These are phyloP conservation scores for Acanthosepion pharaonis DNA, from an alignment of 2,888 invertebrate genomes.

Conservation along the genomic window DNA sequence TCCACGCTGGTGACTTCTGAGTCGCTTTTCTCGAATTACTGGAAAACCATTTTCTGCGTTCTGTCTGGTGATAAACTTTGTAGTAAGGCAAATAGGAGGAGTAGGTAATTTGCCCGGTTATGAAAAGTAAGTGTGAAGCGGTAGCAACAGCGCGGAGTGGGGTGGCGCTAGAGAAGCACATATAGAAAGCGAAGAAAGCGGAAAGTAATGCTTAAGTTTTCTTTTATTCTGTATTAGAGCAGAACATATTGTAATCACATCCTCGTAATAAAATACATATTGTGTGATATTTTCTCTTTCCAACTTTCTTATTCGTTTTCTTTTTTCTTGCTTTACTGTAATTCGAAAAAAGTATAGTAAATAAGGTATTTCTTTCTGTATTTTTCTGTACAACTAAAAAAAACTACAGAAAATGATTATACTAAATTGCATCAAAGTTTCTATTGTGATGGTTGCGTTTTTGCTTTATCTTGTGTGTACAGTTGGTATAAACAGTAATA, in stretches of 20 bases:
- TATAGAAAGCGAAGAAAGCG: neutral
- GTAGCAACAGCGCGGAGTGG: too few species aligned
- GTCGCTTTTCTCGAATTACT: conserved; percentile 22
- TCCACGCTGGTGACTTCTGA: conserved; percentile 33
- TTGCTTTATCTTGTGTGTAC: too few species aligned
- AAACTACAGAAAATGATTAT: too few species aligned
- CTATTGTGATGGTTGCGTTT: too few species aligned
- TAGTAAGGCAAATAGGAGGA: neutral
- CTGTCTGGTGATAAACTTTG: conserved; percentile 15
- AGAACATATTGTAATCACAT: neutral
- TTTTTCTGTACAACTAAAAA: too few species aligned
- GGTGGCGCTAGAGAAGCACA: neutral
- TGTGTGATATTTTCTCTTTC: neutral
- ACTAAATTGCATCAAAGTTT: too few species aligned
- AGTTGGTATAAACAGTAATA: too few species aligned
- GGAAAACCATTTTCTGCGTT: neutral
- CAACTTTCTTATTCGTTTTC: neutral
- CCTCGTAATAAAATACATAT: neutral
- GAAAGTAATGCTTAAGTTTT: neutral
- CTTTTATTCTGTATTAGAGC: neutral
- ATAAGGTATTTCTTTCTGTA: too few species aligned
- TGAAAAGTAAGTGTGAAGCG: neutral
- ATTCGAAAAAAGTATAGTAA: neutral
- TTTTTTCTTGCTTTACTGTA: neutral
- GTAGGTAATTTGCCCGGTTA: neutral